Base-by-base conservation (phyloP, 2,113 vertebrate genomes). In the Psophia crepitans region DNA sequence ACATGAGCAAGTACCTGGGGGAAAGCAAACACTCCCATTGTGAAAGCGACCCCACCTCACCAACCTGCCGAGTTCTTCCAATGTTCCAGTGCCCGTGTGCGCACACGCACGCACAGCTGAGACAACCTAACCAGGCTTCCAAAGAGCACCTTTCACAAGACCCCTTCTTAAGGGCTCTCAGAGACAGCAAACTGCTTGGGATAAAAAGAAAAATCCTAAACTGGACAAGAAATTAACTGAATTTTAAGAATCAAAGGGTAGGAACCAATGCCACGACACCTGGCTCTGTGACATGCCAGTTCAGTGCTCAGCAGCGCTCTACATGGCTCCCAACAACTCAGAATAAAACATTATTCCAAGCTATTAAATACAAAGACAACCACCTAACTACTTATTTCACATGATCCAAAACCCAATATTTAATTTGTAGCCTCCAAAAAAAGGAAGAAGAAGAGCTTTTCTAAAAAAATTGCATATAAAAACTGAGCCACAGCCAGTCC, bases 1-100 rank as follows among this genome's bases (percentile, higher is more conserved):
- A 58, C n/a, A 10, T 1, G 9, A 71, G 27, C 19, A 78, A 63
- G 11, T 17, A 60, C 48, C 0, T 27, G 11, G 7, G 64, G 13
- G 43, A 60, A 46, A 94, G 14, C 0, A 0, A 60, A 73, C 19
- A 12, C 2, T 8, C 10, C 17, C 22, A 19, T 30, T 63, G 21
- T 51, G 23, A 79, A 64, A 10, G 33, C 54, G 46, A 32, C 19
- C 7, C 24, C 30, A 39, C 15, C 60, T 51, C 71, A 57, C 28
- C 74, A 83, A 68, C 9, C n/a, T 15, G 9, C 22, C 2, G 53
- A 35, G 23, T 24, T 44, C 51, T 41, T 71, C 65, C 46, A 37
- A 0, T 8, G 21, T 39, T 27, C 32, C 61, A 51, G 78, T 12
- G 57, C 39, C 8, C 5, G 19, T 6, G 19, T 3, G 4, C 15